Evolutionary conservation across 2,888 invertebrate species (phyloP), one percentile per base, ranked within the genome.

Genomic region (Erpobdella octoculata): DNA sequence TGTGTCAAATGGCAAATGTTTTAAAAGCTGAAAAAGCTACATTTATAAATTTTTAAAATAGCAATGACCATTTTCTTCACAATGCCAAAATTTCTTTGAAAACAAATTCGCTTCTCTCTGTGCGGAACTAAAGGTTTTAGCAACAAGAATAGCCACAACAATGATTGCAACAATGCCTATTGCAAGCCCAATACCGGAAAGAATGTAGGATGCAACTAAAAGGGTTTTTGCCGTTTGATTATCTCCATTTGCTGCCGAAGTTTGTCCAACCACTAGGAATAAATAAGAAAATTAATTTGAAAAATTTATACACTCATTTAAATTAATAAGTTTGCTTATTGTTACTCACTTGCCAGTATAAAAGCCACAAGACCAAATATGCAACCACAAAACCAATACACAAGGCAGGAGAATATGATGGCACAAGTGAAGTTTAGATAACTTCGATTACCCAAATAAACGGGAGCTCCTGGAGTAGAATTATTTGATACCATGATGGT

Each of bases 281-380:
- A 6, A 53, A 25, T n/a, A n/a, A n/a, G n/a, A n/a, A n/a, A n/a
- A n/a, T n/a, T n/a, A n/a, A n/a, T n/a, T n/a, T n/a, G n/a, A n/a
- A n/a, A n/a, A n/a, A n/a, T n/a, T n/a, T n/a, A n/a, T n/a, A n/a
- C n/a, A n/a, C n/a, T n/a, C n/a, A n/a, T n/a, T n/a, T n/a, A n/a
- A n/a, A n/a, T n/a, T n/a, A n/a, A n/a, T n/a, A n/a, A n/a, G n/a
- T n/a, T n/a, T n/a, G n/a, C n/a, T n/a, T 48, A 48, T 6, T 4
- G 4, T 25, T 21, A 65, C 66, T 65, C 36, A 65, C 66, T 6
- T 18, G 66, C 66, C 18, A 65, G 35, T 37, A 65, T 37, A 35
- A 66, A 66, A 41, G 66, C 66, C 21, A 66, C n/a, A 25, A 66
- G 18, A 18, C 66, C 66, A 66, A 66, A 66, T 18, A 41, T 21